phyloP scores from a whole-genome alignment of 2,888 invertebrate species.

The Mythimna impura region DNA sequence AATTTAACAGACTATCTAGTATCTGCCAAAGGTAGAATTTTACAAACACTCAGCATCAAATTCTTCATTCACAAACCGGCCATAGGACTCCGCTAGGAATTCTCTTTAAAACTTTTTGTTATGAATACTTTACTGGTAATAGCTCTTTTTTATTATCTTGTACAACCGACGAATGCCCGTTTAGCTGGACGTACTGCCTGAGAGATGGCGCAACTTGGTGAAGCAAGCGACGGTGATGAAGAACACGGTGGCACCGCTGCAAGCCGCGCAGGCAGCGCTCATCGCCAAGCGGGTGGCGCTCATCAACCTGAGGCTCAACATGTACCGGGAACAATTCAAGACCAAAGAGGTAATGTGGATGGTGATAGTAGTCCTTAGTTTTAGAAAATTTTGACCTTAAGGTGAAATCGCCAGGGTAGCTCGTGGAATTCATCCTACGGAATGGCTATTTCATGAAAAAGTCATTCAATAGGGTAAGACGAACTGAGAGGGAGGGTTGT shows the following conservation, averaged over 20 bases:
- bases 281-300: constrained; percentile 95
- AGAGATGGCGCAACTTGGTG: constrained; percentile 96
- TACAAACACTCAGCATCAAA: neutral
- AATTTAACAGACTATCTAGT: no score
- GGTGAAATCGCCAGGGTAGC: no score
- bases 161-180: neutral
- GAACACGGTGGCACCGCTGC: constrained; percentile 96
- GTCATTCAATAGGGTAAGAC: no score
- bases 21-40: no score
- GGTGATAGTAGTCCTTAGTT: neutral
- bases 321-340: constrained; percentile 94
- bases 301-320: constrained; percentile 94
- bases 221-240: constrained; percentile 95
- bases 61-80: neutral
- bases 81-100: neutral
- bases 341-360: constrained; percentile 77
- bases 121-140: neutral
- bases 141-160: no score
- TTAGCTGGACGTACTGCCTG: constrained; percentile 94
- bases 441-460: no score
- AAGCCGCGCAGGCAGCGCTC: constrained; percentile 96
- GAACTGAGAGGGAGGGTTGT: no score
- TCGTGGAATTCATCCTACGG: no score
- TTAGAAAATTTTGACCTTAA: no score
- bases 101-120: neutral